These are phyloP conservation scores for Phlogophora meticulosa DNA, from an alignment of 2,888 invertebrate species.

Conservation along the genomic window DNA sequence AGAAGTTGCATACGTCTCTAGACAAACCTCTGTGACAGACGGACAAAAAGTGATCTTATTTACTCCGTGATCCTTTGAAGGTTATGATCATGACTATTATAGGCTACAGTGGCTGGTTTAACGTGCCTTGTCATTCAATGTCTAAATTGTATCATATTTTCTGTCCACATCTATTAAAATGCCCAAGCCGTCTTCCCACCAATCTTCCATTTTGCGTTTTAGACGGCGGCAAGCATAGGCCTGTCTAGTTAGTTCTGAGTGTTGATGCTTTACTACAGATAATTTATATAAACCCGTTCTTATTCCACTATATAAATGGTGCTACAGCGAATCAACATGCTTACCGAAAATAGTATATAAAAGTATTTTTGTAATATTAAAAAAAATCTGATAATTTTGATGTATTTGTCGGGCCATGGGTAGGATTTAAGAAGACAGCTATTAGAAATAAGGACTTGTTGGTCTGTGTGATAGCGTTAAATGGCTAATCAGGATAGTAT, in stretches of 20 bases:
- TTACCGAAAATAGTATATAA: slow-evolving; percentile 61
- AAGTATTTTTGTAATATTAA: slow-evolving; percentile 63
- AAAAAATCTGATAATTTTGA: slow-evolving; percentile 45
- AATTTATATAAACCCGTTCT: slow-evolving; percentile 62
- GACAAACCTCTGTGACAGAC: too few species aligned
- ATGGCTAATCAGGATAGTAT: not conserved
- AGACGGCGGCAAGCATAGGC: slow-evolving; percentile 36
- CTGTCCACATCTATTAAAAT: too few species aligned
- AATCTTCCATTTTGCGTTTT: slow-evolving; percentile 11
- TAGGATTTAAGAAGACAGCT: slow-evolving; percentile 11
- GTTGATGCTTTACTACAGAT: slow-evolving; percentile 64
- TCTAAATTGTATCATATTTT: too few species aligned
- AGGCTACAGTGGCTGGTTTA: too few species aligned
- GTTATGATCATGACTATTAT: too few species aligned
- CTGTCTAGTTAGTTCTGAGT: slow-evolving; percentile 56
- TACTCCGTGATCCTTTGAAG: too few species aligned
- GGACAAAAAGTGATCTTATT: too few species aligned
- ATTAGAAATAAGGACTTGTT: not conserved
- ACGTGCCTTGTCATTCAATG: too few species aligned
- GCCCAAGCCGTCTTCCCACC: not conserved
- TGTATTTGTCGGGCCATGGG: slow-evolving; percentile 38
- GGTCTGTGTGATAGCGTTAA: slow-evolving; percentile 12
- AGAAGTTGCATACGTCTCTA: too few species aligned
- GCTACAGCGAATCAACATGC: slow-evolving; percentile 67
- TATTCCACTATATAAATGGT: slow-evolving; percentile 64